Evolutionary conservation across 2,113 vertebrate genomes (phyloP).

Genomic region (Cairina moschata): DNA sequence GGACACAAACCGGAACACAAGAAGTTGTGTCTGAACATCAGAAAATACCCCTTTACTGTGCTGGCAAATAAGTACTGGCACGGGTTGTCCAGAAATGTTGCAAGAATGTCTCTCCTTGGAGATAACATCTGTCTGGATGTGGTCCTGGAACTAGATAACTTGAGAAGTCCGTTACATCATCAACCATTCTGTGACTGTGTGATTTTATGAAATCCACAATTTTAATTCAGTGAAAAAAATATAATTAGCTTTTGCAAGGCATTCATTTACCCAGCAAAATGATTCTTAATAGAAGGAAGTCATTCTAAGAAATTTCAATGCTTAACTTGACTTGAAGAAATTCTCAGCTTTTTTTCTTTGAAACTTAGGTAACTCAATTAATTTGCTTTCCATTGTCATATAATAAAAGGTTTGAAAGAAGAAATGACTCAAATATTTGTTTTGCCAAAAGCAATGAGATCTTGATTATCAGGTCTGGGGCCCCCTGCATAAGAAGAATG

Average conservation of each 20-base stretch:
- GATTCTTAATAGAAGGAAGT: not conserved
- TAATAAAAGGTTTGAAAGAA: not conserved
- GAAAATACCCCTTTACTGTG: not conserved
- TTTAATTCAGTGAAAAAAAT: not conserved
- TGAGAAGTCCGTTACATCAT: not conserved
- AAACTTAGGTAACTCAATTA: not conserved
- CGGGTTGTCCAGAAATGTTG: not conserved
- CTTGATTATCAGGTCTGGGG: not conserved
- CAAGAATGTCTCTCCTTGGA: not conserved
- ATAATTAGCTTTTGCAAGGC: not conserved
- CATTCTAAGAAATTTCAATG: not conserved
- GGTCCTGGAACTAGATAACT: not conserved
- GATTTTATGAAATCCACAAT: not conserved
- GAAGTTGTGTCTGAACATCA: not conserved
- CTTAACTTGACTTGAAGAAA: not conserved
- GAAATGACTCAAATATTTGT: not conserved
- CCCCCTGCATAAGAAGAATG: no score
- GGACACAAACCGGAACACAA: no score
- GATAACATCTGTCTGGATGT: not conserved
- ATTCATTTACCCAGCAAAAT: not conserved
- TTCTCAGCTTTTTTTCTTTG: not conserved
- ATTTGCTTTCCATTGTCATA: not conserved
- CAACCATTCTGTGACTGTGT: not conserved
- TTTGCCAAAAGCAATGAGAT: not conserved
- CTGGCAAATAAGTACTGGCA: not conserved